Base-by-base conservation (phyloP, 1,140 invertebrate genomes). In the Phocides pigmalion region DNA sequence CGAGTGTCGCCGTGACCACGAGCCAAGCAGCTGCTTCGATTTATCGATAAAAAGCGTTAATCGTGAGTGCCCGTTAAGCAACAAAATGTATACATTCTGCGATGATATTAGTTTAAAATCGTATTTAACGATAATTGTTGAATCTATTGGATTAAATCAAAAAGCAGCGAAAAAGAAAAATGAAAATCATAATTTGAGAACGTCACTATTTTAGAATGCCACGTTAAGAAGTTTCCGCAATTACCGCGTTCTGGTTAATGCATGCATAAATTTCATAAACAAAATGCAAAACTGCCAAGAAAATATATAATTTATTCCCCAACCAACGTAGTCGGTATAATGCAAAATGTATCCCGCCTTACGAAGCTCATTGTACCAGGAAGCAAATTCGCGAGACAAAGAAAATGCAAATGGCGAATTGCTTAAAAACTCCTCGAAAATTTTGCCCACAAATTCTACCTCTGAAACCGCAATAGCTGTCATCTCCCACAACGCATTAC, bases 301-400 rank as follows among this genome's bases (percentile, higher is more conserved):
- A 59, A 59, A 44, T 59, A 17, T 17, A 39, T 39, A 39, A 59
- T 59, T 59, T 59, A 59, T 59, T 59, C 56, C 25, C 12, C 17
- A 47, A 47, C 9, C 28, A 42, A 16, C 17, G 37, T 39, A 11
- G 35, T 14, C 14, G 41, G 54, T 37, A 59, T 59, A 59, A 59
- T 59, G 41, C 54, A 58, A 58, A 58, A 58, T 46, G 54, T 58
- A 59, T 59, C 42, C 44, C 28, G 42, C 56, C 56, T 59, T 59
- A 47, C 47, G 56, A 59, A 14, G 16, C 56, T 46, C 56, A 59
- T 59, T 59, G 28, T 47, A 41, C 25, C 54, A 25, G 15, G 25
- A 35, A 59, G 56, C 25, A 59, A 59, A 59, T 47, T 56, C 53
- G 28, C 42, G 28, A 47, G 42, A 59, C 56, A 59, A 59, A 62